Evolutionary conservation across 2,888 invertebrate species (phyloP), one percentile per base, ranked within the genome.

Genomic region (Caradrina clavipalpis): DNA sequence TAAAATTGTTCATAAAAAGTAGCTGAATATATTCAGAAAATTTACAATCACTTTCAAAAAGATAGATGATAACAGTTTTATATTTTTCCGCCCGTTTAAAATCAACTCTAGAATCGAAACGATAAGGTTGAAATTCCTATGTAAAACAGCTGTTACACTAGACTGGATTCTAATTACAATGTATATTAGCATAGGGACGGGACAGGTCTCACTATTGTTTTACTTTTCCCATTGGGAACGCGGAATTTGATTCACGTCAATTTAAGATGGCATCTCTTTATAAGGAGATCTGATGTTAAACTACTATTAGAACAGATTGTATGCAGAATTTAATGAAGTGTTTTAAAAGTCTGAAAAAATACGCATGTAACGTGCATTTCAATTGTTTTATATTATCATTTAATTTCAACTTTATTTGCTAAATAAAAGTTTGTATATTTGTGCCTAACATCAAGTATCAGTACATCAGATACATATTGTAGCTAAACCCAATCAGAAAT

Each of bases 161-260:
- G 68, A 63, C 59, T 79, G 79, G 53, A 65, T 81, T 77, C 61
- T 79, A 84, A 85, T 85, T 78, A 78, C 71, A 71, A 58, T 54
- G 50, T 50, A 53, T 72, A 85, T 85, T 85, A 83, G 75, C 84
- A 83, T 84, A 80, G 69, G 61, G 66, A 54, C 64, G 72, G 73
- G 77, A 72, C 69, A 73, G 71, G 73, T 82, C 86, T 62, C 84
- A 85, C 84, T 75, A 84, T 85, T 85, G 86, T 84, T 73, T 73
- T n/a, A 64, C 54, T 70, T 74, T 84, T 83, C 85, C 83, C 83
- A 85, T 66, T 78, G 76, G 75, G 62, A 81, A 68, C 64, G 72
- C 71, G 80, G 77, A 75, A 85, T 85, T 85, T 81, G 70, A 78
- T 71, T 73, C 72, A 82, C 74, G 72, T 75, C 67, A 69, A 69